Evolutionary conservation across 2,113 vertebrate genomes (phyloP).

Genomic region (Myxocyprinus asiaticus): DNA sequence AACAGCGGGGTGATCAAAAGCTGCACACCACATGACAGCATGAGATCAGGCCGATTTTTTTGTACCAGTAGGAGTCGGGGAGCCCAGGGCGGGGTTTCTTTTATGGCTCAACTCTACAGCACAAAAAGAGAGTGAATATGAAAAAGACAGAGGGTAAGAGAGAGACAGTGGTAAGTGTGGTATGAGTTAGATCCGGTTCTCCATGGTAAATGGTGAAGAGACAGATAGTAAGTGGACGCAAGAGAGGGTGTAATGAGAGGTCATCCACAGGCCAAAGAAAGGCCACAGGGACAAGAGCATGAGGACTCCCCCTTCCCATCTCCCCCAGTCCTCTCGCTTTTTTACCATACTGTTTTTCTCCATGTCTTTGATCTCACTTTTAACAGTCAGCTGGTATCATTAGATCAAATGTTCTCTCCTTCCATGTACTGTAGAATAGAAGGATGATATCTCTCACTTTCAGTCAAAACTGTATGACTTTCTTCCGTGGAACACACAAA

Average conservation of each 20-base stretch:
- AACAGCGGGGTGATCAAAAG: slow-evolving; percentile 33
- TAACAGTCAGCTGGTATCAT: background rate
- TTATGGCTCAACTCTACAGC: slow-evolving; percentile 28
- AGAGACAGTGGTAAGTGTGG: background rate
- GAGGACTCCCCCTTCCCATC: slow-evolving; percentile 3
- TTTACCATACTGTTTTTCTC: slow-evolving; percentile 56
- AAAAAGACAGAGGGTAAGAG: background rate
- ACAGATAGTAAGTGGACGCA: slow-evolving; percentile 46
- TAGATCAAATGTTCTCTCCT: no score
- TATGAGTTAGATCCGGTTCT: slow-evolving; percentile 31
- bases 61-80: slow-evolving; percentile 24
- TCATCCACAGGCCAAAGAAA: slow-evolving; percentile 49
- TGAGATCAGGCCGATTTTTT: slow-evolving; percentile 37
- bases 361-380: slow-evolving; percentile 48
- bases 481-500: no score
- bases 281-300: slow-evolving; percentile 40
- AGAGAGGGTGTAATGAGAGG: slow-evolving; percentile 53
- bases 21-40: background rate
- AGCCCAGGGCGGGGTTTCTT: slow-evolving; percentile 46
- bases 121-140: slow-evolving; percentile 14
- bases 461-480: no score
- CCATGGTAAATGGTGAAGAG: slow-evolving; percentile 47
- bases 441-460: no score
- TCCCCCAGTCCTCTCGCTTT: background rate
- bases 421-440: no score